Base-by-base conservation (phyloP, 2,888 invertebrate genomes). In the Drosophila anceps region DNA sequence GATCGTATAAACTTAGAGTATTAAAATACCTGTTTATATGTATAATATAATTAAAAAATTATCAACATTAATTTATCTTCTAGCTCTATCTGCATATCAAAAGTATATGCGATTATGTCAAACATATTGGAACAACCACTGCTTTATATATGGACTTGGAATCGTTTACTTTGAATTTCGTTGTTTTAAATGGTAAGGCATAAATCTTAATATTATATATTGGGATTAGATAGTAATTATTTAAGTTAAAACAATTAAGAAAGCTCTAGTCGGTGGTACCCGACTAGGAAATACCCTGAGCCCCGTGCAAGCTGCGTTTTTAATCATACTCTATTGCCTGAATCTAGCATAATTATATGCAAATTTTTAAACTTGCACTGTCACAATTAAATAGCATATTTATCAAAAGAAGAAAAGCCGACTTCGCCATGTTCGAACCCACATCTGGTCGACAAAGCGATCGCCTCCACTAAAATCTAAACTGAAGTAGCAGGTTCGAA, bases 41-140 rank as follows among this genome's bases (percentile, higher is more conserved):
- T 9, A 9, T 4, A 9, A 18, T 20, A 12, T 43, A 15, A n/a
- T n/a, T n/a, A n/a, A n/a, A n/a, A n/a, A n/a, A n/a, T n/a, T 7
- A 24, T 3, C 4, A 24, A 44, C 24, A 27, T 24, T 1, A 3
- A 15, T 8, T n/a, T 48, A 2, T 29, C 2, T 48, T 95, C 54
- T 94, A 99, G 99, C 99, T 7, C 95, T 99, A 94, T 99, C 99
- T 24, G 98, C 99, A 4, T 99, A 99, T 94, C 98, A 99, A 93
- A 98, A 97, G 92, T 98, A 96, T 93, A 96, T 95, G 91, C 95
- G 95, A 39, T 93, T 96, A 33, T 96, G 96, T 90, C 94, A 96
- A 77, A 96, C 96, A 90, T 88, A 91, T 73, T 98, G 98, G 97
- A 96, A 96, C 93, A 97, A 99, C 93, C 95, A 97, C 1, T 94